These are phyloP conservation scores for Macrotrachela quadricornifera DNA, from an alignment of 1,140 invertebrate species.

Conservation along the genomic window DNA sequence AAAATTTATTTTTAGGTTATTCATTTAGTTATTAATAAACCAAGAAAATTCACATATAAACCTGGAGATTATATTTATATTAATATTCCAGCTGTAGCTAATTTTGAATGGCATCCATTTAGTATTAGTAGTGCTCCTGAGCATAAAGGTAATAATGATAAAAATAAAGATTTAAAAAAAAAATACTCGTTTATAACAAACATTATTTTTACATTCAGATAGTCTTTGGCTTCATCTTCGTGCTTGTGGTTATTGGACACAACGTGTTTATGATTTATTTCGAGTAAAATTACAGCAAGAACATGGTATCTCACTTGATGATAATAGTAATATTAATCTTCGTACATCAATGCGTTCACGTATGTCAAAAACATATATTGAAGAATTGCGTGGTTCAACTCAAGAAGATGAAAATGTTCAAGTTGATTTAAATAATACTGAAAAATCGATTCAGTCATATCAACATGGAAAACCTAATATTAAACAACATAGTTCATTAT, in stretches of 20 bases:
- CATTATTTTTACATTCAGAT: no score
- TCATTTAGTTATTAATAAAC: conserved; percentile 49
- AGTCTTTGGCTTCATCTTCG: conserved; percentile 79
- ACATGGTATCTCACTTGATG: no score
- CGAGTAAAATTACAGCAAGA: not conserved
- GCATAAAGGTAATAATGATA: conserved; percentile 33
- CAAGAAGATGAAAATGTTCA: no score
- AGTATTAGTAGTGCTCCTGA: conserved; percentile 86
- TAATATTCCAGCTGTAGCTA: conserved; percentile 70
- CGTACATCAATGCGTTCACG: not conserved
- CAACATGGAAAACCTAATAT: no score
- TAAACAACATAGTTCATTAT: no score
- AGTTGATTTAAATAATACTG: no score
- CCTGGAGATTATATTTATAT: conserved; percentile 85
- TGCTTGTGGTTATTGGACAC: conserved; percentile 81
- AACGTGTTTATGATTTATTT: conserved; percentile 64
- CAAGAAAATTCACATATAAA: conserved; percentile 60
- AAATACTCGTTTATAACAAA: no score
- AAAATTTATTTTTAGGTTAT: conserved; percentile 4
- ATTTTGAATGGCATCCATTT: conserved; percentile 89
- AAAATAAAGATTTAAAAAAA: not conserved
- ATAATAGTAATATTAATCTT: not conserved
- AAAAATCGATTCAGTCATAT: no score
- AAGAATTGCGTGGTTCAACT: not conserved
- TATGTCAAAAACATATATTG: conserved; percentile 2